These are phyloP conservation scores for Poecilus cupreus DNA, from an alignment of 2,888 invertebrate species.

Conservation along the genomic window DNA sequence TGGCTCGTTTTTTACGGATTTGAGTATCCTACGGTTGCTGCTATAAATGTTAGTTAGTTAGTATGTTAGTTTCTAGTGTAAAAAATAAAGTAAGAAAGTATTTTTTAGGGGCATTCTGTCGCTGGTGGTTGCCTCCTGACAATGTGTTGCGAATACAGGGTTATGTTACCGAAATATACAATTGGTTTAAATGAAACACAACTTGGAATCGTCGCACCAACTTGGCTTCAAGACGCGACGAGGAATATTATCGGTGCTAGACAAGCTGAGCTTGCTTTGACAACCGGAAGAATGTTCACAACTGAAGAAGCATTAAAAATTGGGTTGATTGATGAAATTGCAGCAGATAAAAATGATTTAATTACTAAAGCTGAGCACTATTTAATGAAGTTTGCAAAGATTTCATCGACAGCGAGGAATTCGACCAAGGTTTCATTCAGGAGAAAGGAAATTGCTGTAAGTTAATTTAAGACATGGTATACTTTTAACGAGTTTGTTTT, in stretches of 20 bases:
- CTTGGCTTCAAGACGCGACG: conserved; percentile 82
- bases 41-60: conserved; percentile 83
- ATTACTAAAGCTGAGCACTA: conserved; percentile 80
- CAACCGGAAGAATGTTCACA: conserved; percentile 82
- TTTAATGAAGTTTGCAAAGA: conserved; percentile 79
- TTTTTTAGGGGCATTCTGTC: conserved; percentile 83
- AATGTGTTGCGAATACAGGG: conserved; percentile 88
- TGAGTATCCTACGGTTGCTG: conserved; percentile 84
- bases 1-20: conserved; percentile 87
- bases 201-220: conserved; percentile 86
- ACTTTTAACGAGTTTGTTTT: no score
- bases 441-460: conserved; percentile 72
- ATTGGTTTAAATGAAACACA: conserved; percentile 93
- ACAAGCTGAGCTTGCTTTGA: conserved; percentile 84
- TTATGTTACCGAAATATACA: conserved; percentile 86
- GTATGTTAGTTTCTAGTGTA: no score
- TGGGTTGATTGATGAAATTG: conserved; percentile 86
- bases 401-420: conserved; percentile 78
- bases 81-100: conserved; percentile 1
- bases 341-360: conserved; percentile 80
- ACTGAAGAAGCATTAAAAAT: conserved; percentile 85
- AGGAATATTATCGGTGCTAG: conserved; percentile 80
- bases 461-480: no score
- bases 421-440: conserved; percentile 77
- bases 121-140: conserved; percentile 90